Evolutionary conservation across 1,140 invertebrate genomes (phyloP), one percentile per base, ranked within the genome.

Genomic region (Zaprionus tsacasi): DNA sequence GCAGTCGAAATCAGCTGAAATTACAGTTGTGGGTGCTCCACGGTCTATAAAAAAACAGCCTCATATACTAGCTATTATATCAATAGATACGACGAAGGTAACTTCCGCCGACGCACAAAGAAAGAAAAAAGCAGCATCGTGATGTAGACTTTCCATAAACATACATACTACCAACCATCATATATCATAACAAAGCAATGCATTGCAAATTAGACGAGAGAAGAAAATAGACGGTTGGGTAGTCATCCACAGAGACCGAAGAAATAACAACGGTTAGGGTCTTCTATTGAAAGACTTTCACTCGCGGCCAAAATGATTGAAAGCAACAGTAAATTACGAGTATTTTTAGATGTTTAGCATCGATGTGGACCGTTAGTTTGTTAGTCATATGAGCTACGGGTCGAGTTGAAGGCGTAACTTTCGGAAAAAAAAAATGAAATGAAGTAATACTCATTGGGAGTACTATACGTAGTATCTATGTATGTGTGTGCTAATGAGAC

Each of bases 311-410:
- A 80, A 80, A 59, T 63, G 66, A 87, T 88, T 88, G 83, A 87
- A 87, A 82, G 83, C 80, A 80, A 80, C 52, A 82, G 83, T 79
- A 66, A 82, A 59, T 76, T 74, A 82, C 63, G 76, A 65, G 74
- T 82, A 56, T 68, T 72, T 69, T 85, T 82, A 59, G 58, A 69
- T 70, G 64, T 76, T 78, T 76, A 55, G 71, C 69, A 60, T 38
- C 58, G 70, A 35, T 78, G 78, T 65, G 81, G 67, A 63, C 74
- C 76, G 81, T 81, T 87, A 78, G 50, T 27, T 55, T 55, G 55
- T 66, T 57, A 56, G 63, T 69, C 52, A 69, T 70, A 67, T 6
- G 27, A 45, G 27, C 11, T 25, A 11, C 8, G 48, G 25, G 33
- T 38, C 13, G 33, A 15, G 17, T 54, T 6, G 11, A 52, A 56